These are phyloP conservation scores for Adelognathus sp. DNA, from an alignment of 2,888 invertebrate species.

Conservation along the genomic window DNA sequence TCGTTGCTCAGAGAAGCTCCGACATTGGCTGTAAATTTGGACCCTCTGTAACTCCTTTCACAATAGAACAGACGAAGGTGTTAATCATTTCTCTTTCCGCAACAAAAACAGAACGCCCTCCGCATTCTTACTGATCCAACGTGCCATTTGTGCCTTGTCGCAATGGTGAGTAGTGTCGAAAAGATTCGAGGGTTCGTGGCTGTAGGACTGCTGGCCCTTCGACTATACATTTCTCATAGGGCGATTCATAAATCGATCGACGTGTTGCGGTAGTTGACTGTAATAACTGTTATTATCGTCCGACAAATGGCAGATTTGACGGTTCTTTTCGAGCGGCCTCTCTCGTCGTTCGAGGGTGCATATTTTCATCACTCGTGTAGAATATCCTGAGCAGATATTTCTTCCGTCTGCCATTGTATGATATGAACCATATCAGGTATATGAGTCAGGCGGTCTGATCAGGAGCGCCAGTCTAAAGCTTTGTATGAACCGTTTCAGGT, in stretches of 20 bases:
- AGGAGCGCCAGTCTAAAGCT: no score
- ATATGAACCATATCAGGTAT: no score
- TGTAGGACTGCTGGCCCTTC: constrained; percentile 56
- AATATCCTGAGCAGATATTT: background rate
- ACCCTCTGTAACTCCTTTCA: background rate
- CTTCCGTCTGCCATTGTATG: no score
- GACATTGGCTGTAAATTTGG: background rate
- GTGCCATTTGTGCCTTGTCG: background rate
- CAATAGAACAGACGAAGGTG: background rate
- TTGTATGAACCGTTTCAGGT: no score
- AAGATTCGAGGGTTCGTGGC: background rate
- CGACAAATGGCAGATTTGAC: constrained; percentile 49
- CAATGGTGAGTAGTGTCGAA: background rate
- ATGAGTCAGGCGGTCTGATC: no score
- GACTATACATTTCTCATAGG: constrained; percentile 58
- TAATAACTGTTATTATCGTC: constrained; percentile 67
- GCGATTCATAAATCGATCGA: constrained; percentile 64
- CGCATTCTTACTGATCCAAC: background rate
- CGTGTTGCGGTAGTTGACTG: constrained; percentile 37
- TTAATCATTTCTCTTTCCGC: constrained; percentile 19
- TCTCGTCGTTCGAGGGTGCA: constrained; percentile 65
- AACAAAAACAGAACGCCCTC: constrained; percentile 68
- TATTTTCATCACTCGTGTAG: constrained; percentile 59
- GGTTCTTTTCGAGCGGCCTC: constrained; percentile 61
- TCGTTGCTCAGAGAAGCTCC: background rate